A percentile compares a stretch with the other conserved stretches of the same genome.
phyloP scores from a whole-genome alignment of 2,797 vertebrate genomes.

The Cyclura pinguis region DNA sequence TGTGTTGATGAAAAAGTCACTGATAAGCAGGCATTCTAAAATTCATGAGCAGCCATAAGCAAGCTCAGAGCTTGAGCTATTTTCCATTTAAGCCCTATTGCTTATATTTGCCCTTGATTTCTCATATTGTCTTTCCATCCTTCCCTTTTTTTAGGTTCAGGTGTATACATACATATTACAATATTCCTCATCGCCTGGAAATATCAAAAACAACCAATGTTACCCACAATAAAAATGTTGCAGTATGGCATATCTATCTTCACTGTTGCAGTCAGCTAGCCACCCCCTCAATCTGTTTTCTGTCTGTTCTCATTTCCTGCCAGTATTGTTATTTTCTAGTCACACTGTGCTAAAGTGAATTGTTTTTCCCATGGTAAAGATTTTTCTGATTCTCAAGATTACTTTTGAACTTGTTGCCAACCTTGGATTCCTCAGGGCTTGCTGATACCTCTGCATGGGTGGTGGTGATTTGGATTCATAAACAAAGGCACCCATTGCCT shows the following conservation, averaged over 20 bases:
- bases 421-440: background rate
- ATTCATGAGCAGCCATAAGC: background rate
- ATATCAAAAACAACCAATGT: background rate
- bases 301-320: background rate
- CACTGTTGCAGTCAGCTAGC: background rate
- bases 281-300: background rate
- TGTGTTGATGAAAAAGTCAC: background rate
- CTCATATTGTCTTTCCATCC: background rate
- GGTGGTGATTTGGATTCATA: background rate
- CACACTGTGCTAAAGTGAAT: too few species aligned
- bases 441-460: background rate
- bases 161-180: background rate
- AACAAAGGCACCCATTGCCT: background rate
- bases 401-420: background rate
- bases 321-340: background rate
- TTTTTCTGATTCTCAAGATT: background rate
- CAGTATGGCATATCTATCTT: background rate
- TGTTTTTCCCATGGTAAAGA: too few species aligned
- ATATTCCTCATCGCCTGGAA: background rate
- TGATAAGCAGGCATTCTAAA: too few species aligned
- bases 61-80: background rate
- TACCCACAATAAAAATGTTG: background rate
- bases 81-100: background rate
- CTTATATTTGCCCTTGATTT: background rate
- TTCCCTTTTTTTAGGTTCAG: background rate